Evolutionary conservation across 2,888 invertebrate genomes (phyloP), one percentile per base, ranked within the genome.

Genomic region (Nephrotoma appendiculata): DNA sequence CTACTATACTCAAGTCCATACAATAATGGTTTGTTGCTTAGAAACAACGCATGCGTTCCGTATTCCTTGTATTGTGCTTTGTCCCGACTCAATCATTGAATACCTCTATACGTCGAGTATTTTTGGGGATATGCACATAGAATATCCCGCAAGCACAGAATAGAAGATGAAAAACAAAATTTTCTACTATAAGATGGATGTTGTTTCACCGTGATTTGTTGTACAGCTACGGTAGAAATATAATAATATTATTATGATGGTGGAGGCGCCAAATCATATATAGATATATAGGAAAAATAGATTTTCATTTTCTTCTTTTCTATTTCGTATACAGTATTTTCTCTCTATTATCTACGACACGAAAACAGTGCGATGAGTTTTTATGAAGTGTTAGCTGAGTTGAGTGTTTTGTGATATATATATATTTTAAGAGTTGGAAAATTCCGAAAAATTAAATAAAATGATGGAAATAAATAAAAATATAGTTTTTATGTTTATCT

Each of bases 41-140:
- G 84, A 42, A 84, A 84, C 84, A n/a, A 84, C 84, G 84, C 84
- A 84, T 84, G 84, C 84, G 84, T 43, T 84, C 7, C n/a, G 19
- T 31, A 42, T 43, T 84, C 7, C n/a, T 1, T 31, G 48, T 12
- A 71, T 71, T 31, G 31, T 71, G 9, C 31, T 71, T 31, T 19
- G n/a, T 71, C 5, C 71, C 71, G 71, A 31, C 6, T 71, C 71
- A 71, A 71, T 71, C 71, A 31, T 71, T 71, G 71, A 71, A 71
- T 71, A 71, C 71, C 71, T 71, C n/a, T 52, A 15, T 31, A 12
- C 31, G 12, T 44, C 31, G 19, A 31, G 44, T 44, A 44, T 4
- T 44, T 44, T 44, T 44, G 31, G 71, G 5, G 31, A 71, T 31
- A 31, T 71, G 3, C 7, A 31, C 9, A 71, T 31, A 71, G 31